Percentiles rank a stretch among this genome's conserved stretches.
phyloP scores from a whole-genome alignment of 2,113 vertebrate genomes.

The Apteryx mantelli region DNA sequence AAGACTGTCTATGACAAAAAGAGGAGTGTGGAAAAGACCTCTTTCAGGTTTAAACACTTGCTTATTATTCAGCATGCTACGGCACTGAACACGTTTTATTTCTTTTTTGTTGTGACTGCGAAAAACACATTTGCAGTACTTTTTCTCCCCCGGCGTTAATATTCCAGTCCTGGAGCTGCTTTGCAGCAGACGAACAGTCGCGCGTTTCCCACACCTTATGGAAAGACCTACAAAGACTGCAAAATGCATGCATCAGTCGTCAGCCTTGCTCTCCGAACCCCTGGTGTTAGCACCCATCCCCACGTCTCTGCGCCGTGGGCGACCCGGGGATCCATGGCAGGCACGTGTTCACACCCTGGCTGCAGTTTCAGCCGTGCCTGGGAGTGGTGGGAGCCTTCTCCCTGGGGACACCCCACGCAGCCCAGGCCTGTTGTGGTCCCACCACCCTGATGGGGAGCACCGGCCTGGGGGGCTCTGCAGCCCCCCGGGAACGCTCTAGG shows the following conservation, averaged over 20 bases:
- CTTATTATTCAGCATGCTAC: background rate
- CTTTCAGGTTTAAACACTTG: background rate
- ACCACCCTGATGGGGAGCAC: too few relatives aligned
- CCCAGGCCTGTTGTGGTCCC: background rate
- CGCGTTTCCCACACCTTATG: accelerated
- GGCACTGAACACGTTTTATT: background rate
- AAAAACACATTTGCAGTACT: accelerated
- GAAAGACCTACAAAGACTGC: accelerated
- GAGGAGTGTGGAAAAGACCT: accelerated
- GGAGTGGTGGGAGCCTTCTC: background rate
- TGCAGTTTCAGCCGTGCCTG: background rate
- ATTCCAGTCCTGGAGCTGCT: background rate
- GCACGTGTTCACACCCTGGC: background rate
- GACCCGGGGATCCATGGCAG: too few relatives aligned
- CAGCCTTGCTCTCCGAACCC: background rate
- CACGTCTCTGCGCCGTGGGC: background rate
- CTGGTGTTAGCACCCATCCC: background rate
- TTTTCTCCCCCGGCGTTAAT: background rate
- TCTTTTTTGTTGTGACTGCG: background rate
- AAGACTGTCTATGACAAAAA: background rate
- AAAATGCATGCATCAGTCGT: accelerated
- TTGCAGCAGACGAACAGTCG: background rate
- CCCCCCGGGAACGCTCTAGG: background rate
- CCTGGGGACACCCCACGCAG: background rate
- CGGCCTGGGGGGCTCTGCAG: too few relatives aligned